Evolutionary conservation across 2,888 invertebrate species (phyloP).

Genomic region (Frankliniella fusca): DNA sequence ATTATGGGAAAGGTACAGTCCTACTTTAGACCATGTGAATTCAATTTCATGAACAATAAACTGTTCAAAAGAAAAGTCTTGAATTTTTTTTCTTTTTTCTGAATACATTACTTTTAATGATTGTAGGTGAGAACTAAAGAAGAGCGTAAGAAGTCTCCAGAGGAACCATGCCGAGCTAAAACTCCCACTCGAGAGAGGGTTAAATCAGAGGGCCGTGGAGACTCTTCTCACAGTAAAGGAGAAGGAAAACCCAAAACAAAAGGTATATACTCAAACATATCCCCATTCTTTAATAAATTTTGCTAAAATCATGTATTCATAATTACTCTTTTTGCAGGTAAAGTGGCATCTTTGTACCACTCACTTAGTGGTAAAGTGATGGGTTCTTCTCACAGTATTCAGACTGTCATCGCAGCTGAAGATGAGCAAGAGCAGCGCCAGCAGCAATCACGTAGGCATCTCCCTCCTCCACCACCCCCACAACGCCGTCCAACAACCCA

Average conservation of each 20-base stretch:
- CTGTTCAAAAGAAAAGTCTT: not conserved
- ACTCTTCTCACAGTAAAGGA: not conserved
- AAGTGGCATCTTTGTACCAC: constrained; percentile 41
- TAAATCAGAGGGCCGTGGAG: constrained; percentile 42
- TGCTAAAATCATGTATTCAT: not conserved
- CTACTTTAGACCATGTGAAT: no score
- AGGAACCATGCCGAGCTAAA: constrained; percentile 36
- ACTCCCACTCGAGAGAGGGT: constrained; percentile 38
- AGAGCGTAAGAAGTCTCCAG: constrained; percentile 44
- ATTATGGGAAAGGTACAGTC: not conserved
- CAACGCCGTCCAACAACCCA: constrained; percentile 12
- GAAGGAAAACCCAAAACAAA: constrained; percentile 24
- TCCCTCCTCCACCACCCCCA: constrained; percentile 36
- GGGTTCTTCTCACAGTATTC: constrained; percentile 36
- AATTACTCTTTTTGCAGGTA: constrained; percentile 32
- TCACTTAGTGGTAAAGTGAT: constrained; percentile 41
- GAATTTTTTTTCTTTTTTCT: not conserved
- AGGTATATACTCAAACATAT: not conserved
- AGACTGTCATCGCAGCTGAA: constrained; percentile 28
- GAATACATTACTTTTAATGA: not conserved
- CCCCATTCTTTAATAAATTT: not conserved
- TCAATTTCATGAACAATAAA: no score
- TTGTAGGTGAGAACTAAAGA: constrained; percentile 44
- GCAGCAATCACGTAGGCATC: constrained; percentile 7
- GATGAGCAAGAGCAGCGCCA: constrained; percentile 28